Evolutionary conservation across 1,140 invertebrate genomes (phyloP).

Genomic region (Drosophila bocqueti): DNA sequence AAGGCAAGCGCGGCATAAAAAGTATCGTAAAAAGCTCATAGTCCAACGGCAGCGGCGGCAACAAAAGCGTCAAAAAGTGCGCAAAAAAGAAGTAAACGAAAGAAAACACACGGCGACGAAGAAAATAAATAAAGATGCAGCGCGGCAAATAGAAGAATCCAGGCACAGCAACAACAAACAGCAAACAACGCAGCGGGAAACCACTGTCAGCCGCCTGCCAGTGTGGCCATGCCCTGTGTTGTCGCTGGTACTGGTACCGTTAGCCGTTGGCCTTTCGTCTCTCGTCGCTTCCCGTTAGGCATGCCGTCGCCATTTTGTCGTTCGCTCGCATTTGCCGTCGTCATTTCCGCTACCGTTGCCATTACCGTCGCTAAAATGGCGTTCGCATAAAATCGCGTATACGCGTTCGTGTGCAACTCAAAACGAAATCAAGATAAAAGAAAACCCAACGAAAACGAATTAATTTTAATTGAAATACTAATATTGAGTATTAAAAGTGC

Average conservation of each 20-base stretch:
- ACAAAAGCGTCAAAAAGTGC: constrained; percentile 77
- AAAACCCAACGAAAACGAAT: constrained; percentile 2
- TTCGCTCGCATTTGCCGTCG: constrained; percentile 35
- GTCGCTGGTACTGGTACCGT: constrained; percentile 39
- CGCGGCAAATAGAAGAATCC: constrained; percentile 66
- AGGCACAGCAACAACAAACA: constrained; percentile 42
- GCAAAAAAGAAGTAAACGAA: constrained; percentile 52
- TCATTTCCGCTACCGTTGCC: constrained; percentile 16
- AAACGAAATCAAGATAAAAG: constrained; percentile 2
- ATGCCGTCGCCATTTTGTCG: constrained; percentile 59
- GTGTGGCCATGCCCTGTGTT: constrained; percentile 64
- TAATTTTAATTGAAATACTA: constrained; percentile 22
- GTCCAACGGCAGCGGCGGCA: constrained; percentile 22
- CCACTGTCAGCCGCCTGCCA: constrained; percentile 65
- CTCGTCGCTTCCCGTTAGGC: constrained; percentile 27
- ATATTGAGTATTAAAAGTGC: constrained; percentile 11
- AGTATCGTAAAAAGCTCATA: constrained; percentile 71
- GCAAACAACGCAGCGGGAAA: constrained; percentile 61
- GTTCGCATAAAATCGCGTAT: constrained; percentile 25
- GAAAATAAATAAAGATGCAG: constrained; percentile 60
- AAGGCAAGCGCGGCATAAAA: constrained; percentile 77
- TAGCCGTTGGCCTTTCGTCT: constrained; percentile 32
- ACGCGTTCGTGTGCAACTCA: constrained; percentile 1
- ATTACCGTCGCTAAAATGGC: constrained; percentile 46
- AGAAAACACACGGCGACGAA: constrained; percentile 24